Evolutionary conservation across 2,113 vertebrate genomes (phyloP).

Genomic region (Phyllostomus hastatus): DNA sequence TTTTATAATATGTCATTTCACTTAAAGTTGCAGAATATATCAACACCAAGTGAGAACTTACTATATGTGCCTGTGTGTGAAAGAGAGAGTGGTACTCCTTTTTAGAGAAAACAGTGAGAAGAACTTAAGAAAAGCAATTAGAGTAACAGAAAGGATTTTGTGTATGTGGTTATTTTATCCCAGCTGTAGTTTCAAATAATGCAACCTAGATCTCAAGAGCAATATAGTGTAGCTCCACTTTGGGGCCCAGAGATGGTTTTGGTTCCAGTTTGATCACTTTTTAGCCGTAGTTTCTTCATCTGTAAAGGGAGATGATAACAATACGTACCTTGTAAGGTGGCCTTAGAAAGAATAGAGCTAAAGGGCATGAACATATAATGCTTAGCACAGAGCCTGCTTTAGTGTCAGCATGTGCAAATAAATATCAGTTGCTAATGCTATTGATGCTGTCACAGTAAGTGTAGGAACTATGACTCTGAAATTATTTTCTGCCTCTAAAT

Average conservation of each 20-base stretch:
- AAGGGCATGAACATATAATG: neutral
- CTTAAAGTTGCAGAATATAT: neutral
- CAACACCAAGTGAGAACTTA: neutral
- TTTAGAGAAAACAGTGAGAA: neutral
- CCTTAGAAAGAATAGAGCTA: neutral
- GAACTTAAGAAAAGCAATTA: neutral
- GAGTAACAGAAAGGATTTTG: neutral
- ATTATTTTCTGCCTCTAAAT: neutral
- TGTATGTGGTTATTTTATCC: neutral
- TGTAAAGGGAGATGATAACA: neutral
- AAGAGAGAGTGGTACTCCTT: neutral
- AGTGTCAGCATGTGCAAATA: neutral
- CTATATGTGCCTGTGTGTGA: neutral
- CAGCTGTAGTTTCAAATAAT: neutral
- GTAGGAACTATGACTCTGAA: neutral
- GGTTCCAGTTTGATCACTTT: neutral
- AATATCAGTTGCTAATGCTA: neutral
- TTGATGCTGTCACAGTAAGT: neutral
- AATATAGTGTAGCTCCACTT: neutral
- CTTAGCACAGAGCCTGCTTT: neutral
- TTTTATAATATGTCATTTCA: neutral
- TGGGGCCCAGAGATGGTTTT: neutral
- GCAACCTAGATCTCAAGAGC: neutral
- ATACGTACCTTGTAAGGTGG: neutral
- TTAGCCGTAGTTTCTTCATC: neutral